A percentile compares a stretch with the other conserved stretches of the same genome.
phyloP scores from a whole-genome alignment of 2,888 invertebrate genomes.

The Zootermopsis nevadensis region DNA sequence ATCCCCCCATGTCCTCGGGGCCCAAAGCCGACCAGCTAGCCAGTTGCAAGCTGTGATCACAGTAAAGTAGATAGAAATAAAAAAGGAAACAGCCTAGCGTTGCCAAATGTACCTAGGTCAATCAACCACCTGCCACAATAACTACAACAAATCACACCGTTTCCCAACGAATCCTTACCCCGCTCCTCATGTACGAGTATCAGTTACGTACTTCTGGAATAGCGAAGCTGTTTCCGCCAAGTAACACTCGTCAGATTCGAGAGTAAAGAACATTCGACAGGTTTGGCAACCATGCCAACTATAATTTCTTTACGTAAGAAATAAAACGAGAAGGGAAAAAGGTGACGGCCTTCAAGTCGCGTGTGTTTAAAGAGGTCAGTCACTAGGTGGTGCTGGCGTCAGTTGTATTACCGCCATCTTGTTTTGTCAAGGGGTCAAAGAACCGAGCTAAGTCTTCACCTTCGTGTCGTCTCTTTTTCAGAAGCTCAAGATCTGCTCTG shows the following conservation, averaged over 20 bases:
- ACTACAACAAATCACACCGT: neutral
- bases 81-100: neutral
- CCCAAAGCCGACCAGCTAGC: neutral
- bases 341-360: slow-evolving; percentile 21
- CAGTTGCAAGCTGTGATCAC: slow-evolving; percentile 20
- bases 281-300: neutral
- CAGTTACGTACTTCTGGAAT: neutral
- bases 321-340: neutral
- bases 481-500: neutral
- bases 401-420: slow-evolving; percentile 4
- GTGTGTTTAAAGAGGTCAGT: slow-evolving; percentile 14
- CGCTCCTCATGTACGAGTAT: neutral
- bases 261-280: neutral
- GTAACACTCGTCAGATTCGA: neutral
- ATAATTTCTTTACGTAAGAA: slow-evolving; percentile 22
- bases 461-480: neutral
- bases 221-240: neutral
- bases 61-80: neutral
- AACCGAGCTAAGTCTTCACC: neutral
- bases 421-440: slow-evolving; percentile 14
- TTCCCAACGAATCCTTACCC: neutral
- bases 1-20: neutral
- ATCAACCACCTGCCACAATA: slow-evolving; percentile 15
- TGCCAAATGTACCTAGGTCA: slow-evolving; percentile 4
- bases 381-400: slow-evolving; percentile 24